A percentile compares a stretch with the other conserved stretches of the same genome.
These are phyloP conservation scores for Telenomus remus DNA, from an alignment of 1,140 invertebrate genomes.

Conservation along the genomic window DNA sequence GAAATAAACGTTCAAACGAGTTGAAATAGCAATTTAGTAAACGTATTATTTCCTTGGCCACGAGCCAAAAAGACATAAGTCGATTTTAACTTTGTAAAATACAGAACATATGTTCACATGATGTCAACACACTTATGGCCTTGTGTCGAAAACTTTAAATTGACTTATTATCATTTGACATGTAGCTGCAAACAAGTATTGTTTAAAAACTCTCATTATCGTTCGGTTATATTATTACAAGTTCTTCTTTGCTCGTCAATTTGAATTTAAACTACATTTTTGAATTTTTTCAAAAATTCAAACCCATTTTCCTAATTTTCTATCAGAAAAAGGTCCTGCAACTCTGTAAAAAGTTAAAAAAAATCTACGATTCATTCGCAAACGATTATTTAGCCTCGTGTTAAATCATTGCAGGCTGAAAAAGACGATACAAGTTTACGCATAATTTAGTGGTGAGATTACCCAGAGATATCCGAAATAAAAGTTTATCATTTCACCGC, in stretches of 20 bases:
- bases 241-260: too few species aligned
- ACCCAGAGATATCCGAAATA: slow-evolving; percentile 23
- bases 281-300: too few species aligned
- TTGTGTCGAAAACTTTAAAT: slow-evolving; percentile 39
- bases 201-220: slow-evolving; percentile 13
- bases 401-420: slow-evolving; percentile 46
- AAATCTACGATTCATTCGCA: slow-evolving; percentile 59
- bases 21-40: slow-evolving; percentile 42
- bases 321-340: too few species aligned
- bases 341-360: slow-evolving; percentile 1
- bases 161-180: slow-evolving; percentile 50
- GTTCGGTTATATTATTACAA: too few species aligned
- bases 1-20: slow-evolving; percentile 39
- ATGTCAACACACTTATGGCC: slow-evolving; percentile 47
- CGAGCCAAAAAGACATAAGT: slow-evolving; percentile 50
- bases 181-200: slow-evolving; percentile 18
- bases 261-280: too few species aligned
- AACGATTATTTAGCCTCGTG: slow-evolving; percentile 60
- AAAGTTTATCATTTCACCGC: slow-evolving; percentile 6
- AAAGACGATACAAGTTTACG: slow-evolving; percentile 41
- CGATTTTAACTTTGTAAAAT: slow-evolving; percentile 45
- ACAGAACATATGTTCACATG: slow-evolving; percentile 43
- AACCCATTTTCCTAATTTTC: too few species aligned
- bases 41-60: slow-evolving; percentile 42
- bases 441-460: slow-evolving; percentile 45